A percentile compares a stretch with the other conserved stretches of the same genome.
Evolutionary conservation across 2,888 invertebrate species (phyloP).

Genomic region (Shargacucullia verbasci): DNA sequence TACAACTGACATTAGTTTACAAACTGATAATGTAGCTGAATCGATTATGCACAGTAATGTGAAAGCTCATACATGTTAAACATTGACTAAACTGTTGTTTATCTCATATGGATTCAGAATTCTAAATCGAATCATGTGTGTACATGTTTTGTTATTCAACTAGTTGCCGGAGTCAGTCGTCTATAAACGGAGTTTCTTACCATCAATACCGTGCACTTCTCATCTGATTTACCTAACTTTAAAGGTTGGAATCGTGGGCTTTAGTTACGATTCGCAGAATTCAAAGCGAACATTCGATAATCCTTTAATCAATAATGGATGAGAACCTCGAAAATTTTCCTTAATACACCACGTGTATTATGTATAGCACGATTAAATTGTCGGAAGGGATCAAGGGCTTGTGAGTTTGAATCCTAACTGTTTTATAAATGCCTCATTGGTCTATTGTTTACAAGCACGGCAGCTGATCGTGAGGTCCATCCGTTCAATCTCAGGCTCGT

Average conservation of each 20-base stretch:
- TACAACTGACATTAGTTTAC: no score
- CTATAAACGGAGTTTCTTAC: slow-evolving; percentile 13
- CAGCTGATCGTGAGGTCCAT: no score
- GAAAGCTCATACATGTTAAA: slow-evolving; percentile 10
- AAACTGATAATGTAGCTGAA: no score
- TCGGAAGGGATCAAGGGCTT: no score
- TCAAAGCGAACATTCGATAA: slow-evolving; percentile 21
- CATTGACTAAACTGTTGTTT: slow-evolving; percentile 10
- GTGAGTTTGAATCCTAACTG: no score
- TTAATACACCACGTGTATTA: no score
- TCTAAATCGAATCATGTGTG: slow-evolving; percentile 24
- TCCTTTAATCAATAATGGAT: slow-evolving; percentile 34
- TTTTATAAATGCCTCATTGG: no score
- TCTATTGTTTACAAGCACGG: no score
- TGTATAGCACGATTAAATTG: no score
- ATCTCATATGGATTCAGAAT: slow-evolving; percentile 3
- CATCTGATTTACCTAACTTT: slow-evolving; percentile 40
- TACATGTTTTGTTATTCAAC: slow-evolving; percentile 32
- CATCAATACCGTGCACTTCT: slow-evolving; percentile 20
- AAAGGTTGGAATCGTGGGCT: slow-evolving; percentile 44
- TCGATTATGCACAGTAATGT: background rate
- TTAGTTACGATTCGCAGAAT: slow-evolving; percentile 37
- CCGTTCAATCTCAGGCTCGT: no score
- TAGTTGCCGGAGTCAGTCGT: slow-evolving; percentile 20
- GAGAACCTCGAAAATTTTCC: slow-evolving; percentile 27